Conservation (phyloP, 2,113 vertebrate species). For the Anguilla rostrata region DNA sequence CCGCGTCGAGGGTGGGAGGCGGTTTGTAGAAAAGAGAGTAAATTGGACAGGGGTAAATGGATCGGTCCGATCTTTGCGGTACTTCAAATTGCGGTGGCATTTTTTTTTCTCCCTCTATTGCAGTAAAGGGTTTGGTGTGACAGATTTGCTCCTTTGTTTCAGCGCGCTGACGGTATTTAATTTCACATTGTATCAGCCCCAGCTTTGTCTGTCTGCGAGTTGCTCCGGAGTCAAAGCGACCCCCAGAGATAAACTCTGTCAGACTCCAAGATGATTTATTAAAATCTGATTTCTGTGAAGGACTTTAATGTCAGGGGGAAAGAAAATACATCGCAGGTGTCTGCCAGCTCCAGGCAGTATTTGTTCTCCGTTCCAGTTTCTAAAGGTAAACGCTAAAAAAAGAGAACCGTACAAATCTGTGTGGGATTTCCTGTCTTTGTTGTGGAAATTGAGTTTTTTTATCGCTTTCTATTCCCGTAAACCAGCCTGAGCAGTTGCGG, state of each 20-base stretch:
- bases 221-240: conserved; percentile 70
- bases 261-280: conserved; percentile 81
- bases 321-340: conserved; percentile 71
- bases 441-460: conserved; percentile 63
- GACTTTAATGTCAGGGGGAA: conserved; percentile 68
- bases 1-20: conserved; percentile 60
- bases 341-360: conserved; percentile 71
- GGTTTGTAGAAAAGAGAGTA: conserved; percentile 71
- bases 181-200: conserved; percentile 75
- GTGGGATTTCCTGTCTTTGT: conserved; percentile 70
- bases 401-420: conserved; percentile 60
- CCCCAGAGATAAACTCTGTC: conserved; percentile 83
- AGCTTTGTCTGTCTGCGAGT: conserved; percentile 74
- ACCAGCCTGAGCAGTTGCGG: conserved; percentile 56
- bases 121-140: conserved; percentile 61
- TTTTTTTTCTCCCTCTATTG: conserved; percentile 46
- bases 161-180: conserved; percentile 77
- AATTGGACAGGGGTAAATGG: conserved; percentile 70
- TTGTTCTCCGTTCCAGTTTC: conserved; percentile 70
- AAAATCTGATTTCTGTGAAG: conserved; percentile 84
- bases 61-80: conserved; percentile 52
- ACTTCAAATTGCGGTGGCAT: conserved; percentile 42
- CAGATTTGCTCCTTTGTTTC: conserved; percentile 68
- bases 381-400: conserved; percentile 48
- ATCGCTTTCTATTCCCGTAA: conserved; percentile 65